Evolutionary conservation across 1,140 invertebrate species (phyloP), one percentile per base, ranked within the genome.

Genomic region (Lethrus apterus): DNA sequence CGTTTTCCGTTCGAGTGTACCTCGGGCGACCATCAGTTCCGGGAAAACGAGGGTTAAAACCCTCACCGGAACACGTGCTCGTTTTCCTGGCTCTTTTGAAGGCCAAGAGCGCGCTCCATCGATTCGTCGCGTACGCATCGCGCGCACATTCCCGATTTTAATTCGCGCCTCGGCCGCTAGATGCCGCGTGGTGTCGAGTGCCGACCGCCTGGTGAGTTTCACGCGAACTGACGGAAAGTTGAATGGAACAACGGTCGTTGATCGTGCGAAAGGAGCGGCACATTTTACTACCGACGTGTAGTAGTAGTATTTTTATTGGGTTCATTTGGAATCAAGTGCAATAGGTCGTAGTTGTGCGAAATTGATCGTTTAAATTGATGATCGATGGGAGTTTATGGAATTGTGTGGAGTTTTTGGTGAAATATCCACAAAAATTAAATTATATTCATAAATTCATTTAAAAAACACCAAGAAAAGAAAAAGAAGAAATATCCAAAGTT

Each of bases 51-150:
- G 48, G 56, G 56, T 48, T 50, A 48, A 51, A 56, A 58, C 51
- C 35, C 54, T 49, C 38, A 38, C 48, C 46, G 43, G 43, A 51
- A 40, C 48, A 55, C 54, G 50, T 56, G 52, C 42, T 42, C 30
- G 36, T 34, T 34, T 26, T 48, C 55, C 50, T 46, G 48, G 41
- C 50, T 33, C 42, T 29, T 59, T 61, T 56, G 55, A 63, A 63
- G 60, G 60, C 57, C 60, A 63, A 63, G 60, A 57, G 50, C 55
- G 57, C 31, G 58, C 60, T 57, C 32, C 50, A 62, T 60, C 58
- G 58, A 62, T 59, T 13, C 21, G 11, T 15, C 26, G 26, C n/a
- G 26, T n/a, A 5, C 4, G 17, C 31, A 9, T 2, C 11, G 18
- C 14, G 21, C 5, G 5, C 15, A 38, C 11, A 20, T 8, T 13